Conservation (phyloP, 2,888 invertebrate genomes). For the Saturnia japonica region DNA sequence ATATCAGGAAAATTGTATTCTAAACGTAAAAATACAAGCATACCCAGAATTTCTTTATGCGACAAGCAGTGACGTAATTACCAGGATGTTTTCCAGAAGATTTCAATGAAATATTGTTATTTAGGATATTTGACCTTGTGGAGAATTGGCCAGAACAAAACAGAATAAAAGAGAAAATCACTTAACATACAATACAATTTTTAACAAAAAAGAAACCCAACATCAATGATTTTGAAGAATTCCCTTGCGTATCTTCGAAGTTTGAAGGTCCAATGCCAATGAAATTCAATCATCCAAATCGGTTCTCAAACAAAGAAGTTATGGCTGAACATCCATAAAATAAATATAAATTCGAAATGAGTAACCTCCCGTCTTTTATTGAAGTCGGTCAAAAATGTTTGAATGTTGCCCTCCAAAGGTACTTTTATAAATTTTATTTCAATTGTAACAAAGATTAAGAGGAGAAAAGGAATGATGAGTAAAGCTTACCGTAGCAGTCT, state of each 20-base stretch:
- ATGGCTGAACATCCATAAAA: no score
- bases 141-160: neutral
- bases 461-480: neutral
- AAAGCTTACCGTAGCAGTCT: constrained; percentile 84
- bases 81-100: neutral
- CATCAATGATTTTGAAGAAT: no score
- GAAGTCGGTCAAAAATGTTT: no score
- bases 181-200: no score
- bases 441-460: neutral
- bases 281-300: no score
- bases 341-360: no score
- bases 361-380: no score
- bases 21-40: neutral
- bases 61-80: neutral
- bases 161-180: neutral
- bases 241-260: no score
- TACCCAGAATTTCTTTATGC: neutral
- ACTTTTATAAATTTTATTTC: neutral
- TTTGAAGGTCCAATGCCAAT: no score
- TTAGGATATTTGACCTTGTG: neutral
- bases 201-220: no score
- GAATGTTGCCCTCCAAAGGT: neutral
- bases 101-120: neutral
- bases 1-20: neutral
- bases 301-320: no score